Evolutionary conservation across 2,888 invertebrate species (phyloP), one percentile per base, ranked within the genome.

Genomic region (Helobdella robusta): DNA sequence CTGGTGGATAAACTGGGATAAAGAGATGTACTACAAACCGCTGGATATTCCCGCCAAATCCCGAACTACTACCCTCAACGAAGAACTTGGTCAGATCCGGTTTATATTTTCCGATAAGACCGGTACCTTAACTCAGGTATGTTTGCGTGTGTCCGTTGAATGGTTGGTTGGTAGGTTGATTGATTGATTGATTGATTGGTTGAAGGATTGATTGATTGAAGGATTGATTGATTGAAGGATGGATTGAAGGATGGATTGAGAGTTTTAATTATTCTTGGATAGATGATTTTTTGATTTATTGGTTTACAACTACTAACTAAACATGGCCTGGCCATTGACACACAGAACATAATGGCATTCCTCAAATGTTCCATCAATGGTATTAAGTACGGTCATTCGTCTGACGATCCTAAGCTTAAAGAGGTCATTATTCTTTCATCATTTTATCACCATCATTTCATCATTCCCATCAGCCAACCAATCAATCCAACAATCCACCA

Each of bases 51-150:
- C 68, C 2, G 95, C 95, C 70, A 91, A 90, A 82, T 92, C 95
- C 66, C 84, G 97, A 73, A 98, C 97, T 60, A 97, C 98, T 34
- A 95, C 97, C 36, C 84, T 98, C 66, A 98, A 98, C 80, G 98
- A 98, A 81, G 97, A 95, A 82, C 84, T 97, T 72, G 94, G 95
- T 73, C 94, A 97, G 83, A 95, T 98, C 75, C 93, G 98, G 81
- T 98, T 98, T 82, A 89, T 98, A 77, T 98, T 98, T 83, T 94
- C 95, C 61, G 98, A 98, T 81, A 98, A 98, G 83, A 98, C 98
- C 69, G 98, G 98, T 74, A 98, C 98, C n/a, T 83, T 98, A 66
- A 98, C 98, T 32, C 94, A 83, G 81, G 83, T 83, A 89, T 73
- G 91, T n/a, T n/a, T n/a, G n/a, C n/a, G n/a, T n/a, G n/a, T n/a